Conservation (phyloP, 2,888 invertebrate genomes). For the Mesodorylaimus sp. region DNA sequence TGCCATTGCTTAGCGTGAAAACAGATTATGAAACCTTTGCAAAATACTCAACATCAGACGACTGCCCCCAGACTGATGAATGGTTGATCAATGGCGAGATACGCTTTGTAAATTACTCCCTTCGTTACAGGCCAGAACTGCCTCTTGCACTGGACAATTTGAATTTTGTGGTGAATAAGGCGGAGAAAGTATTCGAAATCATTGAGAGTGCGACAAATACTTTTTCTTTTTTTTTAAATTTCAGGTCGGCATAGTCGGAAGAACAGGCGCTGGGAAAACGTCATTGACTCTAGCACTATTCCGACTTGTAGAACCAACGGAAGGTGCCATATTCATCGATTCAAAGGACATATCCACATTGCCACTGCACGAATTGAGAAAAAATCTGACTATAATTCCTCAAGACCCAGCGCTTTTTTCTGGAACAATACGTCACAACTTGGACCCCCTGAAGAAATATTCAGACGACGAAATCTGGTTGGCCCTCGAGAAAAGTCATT, state of each 20-base stretch:
- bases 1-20: no score
- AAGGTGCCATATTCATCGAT: slow-evolving; percentile 63
- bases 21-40: no score
- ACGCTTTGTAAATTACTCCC: slow-evolving; percentile 55
- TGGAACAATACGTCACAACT: slow-evolving; percentile 64
- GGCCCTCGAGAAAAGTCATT: slow-evolving; percentile 56
- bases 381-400: slow-evolving; percentile 71
- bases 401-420: slow-evolving; percentile 74
- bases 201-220: no score
- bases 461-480: slow-evolving; percentile 63
- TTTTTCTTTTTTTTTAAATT: no score
- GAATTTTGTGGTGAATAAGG: slow-evolving; percentile 37
- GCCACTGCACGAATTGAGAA: slow-evolving; percentile 56
- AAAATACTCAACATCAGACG: no score
- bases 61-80: no score
- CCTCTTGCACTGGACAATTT: slow-evolving; percentile 64
- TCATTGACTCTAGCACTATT: slow-evolving; percentile 56
- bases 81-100: slow-evolving; percentile 68
- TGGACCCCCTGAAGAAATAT: slow-evolving; percentile 62
- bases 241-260: slow-evolving; percentile 59
- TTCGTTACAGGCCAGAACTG: slow-evolving; percentile 61
- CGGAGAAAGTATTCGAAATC: slow-evolving; percentile 40
- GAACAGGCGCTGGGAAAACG: slow-evolving; percentile 63
- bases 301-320: slow-evolving; percentile 56
- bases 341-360: slow-evolving; percentile 41